phyloP scores from a whole-genome alignment of 2,888 invertebrate genomes.

The Acanthoscelides obtectus region DNA sequence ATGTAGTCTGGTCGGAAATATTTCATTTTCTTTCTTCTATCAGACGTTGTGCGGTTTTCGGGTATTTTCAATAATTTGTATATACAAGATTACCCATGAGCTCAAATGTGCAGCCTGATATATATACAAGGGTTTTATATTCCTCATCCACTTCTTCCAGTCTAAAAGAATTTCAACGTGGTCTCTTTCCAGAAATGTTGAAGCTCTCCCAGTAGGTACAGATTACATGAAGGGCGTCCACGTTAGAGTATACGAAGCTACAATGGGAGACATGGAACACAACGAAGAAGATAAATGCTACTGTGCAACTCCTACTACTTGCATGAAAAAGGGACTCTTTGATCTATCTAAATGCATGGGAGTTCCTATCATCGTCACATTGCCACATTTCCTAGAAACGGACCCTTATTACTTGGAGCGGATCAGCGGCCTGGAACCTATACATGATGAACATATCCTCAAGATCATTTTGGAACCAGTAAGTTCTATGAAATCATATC shows the following conservation, averaged over 20 bases:
- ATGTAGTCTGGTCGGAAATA: too few species aligned
- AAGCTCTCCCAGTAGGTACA: constrained; percentile 56
- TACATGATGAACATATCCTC: constrained; percentile 66
- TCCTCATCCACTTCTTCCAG: too few species aligned
- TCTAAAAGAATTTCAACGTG: background rate
- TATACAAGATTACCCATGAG: too few species aligned
- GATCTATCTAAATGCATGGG: constrained; percentile 63
- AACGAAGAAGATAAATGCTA: constrained; percentile 53
- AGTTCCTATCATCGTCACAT: constrained; percentile 67
- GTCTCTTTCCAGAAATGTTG: constrained; percentile 52
- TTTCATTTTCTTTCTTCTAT: too few species aligned
- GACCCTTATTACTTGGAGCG: constrained; percentile 48
- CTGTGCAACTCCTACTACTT: constrained; percentile 55
- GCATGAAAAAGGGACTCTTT: constrained; percentile 67
- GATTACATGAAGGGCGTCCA: constrained; percentile 60
- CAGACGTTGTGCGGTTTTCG: too few species aligned
- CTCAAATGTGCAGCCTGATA: too few species aligned
- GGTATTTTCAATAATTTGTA: too few species aligned
- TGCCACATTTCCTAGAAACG: constrained; percentile 72
- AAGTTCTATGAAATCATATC: constrained; percentile 28
- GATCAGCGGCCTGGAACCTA: constrained; percentile 62
- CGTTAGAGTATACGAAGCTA: constrained; percentile 61
- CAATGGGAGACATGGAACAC: constrained; percentile 63
- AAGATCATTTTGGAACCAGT: constrained; percentile 76
- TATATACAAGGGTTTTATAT: too few species aligned